Evolutionary conservation across 2,888 invertebrate species (phyloP), one percentile per base, ranked within the genome.

Genomic region (Trypoxylon attenuatum): DNA sequence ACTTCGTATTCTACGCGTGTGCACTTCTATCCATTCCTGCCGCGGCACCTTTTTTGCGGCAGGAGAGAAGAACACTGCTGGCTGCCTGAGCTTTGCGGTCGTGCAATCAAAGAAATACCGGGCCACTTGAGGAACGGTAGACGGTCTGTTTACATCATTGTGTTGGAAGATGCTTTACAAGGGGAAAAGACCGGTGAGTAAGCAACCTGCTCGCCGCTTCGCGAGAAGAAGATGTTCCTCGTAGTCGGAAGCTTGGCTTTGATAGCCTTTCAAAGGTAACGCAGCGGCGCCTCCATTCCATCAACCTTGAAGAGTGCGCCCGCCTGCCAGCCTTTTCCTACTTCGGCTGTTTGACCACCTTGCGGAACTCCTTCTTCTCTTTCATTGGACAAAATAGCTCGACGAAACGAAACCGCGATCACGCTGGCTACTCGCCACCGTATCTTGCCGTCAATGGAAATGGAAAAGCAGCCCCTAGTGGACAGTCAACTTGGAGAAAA

Each of bases 211-310:
- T 53, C 47, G 58, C 38, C 46, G 62, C 33, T 38, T 52, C 55
- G 51, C 49, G 54, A 45, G 52, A n/a, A n/a, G n/a, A n/a, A n/a
- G n/a, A n/a, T n/a, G n/a, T n/a, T n/a, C n/a, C n/a, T n/a, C n/a
- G n/a, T n/a, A n/a, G n/a, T n/a, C n/a, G n/a, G 59, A 55, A 60
- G 74, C 57, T n/a, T 57, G 61, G 61, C 59, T 73, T 64, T 66
- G 71, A 74, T 67, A 62, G 71, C 64, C 59, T 69, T 71, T 69
- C 57, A 67, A 71, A 71, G 73, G n/a, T n/a, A n/a, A n/a, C 57
- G 61, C 25, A 51, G 47, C 43, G 56, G 57, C 55, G 57, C 50
- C 42, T 58, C 23, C 50, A 43, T 38, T 22, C 49, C 63, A 63
- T 62, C 60, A 52, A 50, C 42, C 39, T 42, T 60, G 52, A 62